Evolutionary conservation across 2,113 vertebrate species (phyloP).

Genomic region (Hystrix brachyura): DNA sequence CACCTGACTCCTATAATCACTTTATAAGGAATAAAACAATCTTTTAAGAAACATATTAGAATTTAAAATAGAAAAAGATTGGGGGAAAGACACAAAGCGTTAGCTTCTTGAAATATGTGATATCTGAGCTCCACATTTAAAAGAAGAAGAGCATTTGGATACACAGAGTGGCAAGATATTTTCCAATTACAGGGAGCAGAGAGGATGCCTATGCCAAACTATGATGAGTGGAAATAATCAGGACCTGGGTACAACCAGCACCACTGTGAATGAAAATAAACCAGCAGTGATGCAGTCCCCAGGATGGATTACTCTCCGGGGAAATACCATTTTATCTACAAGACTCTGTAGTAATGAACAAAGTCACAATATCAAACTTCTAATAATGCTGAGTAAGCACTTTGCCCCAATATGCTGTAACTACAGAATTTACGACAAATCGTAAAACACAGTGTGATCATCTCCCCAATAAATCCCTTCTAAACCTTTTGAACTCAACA

Average conservation of each 20-base stretch:
- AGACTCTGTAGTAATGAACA: not conserved
- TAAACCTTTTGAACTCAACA: conserved; percentile 11
- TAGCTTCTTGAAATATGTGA: not conserved
- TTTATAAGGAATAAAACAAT: not conserved
- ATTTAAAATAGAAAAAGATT: not conserved
- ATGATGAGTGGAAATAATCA: not conserved
- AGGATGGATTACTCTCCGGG: not conserved
- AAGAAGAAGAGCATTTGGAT: not conserved
- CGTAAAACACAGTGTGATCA: conserved; percentile 62
- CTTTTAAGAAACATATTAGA: not conserved
- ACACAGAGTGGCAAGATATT: not conserved
- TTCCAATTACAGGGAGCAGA: not conserved
- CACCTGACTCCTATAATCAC: not conserved
- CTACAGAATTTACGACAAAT: conserved; percentile 63
- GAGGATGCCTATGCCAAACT: not conserved
- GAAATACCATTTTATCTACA: conserved; percentile 56
- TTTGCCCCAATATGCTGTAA: not conserved
- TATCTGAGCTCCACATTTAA: not conserved
- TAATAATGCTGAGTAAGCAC: conserved; percentile 59
- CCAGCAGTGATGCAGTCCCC: not conserved
- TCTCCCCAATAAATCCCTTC: conserved; percentile 60
- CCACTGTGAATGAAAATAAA: not conserved
- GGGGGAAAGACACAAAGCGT: not conserved
- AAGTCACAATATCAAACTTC: not conserved
- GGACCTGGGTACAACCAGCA: not conserved